Base-by-base conservation (phyloP, 2,888 invertebrate genomes). In the Scaptomyza tumidula region DNA sequence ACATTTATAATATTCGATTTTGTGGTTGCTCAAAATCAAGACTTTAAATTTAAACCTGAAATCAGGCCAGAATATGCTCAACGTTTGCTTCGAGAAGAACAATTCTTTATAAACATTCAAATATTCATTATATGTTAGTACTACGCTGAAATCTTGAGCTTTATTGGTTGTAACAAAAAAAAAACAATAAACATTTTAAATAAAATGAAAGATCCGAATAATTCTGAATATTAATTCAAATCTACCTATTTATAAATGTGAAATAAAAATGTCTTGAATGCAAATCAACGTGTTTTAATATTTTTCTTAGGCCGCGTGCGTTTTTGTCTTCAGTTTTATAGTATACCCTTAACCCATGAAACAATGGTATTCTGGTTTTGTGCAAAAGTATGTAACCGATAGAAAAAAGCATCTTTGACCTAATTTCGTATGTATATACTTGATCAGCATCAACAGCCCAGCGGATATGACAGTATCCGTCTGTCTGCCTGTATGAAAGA, bases 241-340 rank as follows among this genome's bases (percentile, higher is more conserved):
- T 67, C 55, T 64, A 75, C 45, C 65, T 88, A 80, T 88, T 76
- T 85, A 86, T 85, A 75, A 76, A 86, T 85, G 88, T 86, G 80
- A 78, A 85, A 81, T 78, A 88, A 83, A 83, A 57, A 72, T 68
- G 70, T 83, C 62, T 62, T 62, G 52, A 78, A 73, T 63, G 27
- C 39, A 72, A 67, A 43, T 31, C 10, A 4, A 24, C 24, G 24
- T 24, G 24, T 24, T 24, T 24, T 24, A 2, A 24, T 24, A 24
- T 24, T 24, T 24, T 24, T 24, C 24, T 24, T 24, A 24, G 24
- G 3, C 5, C 24, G 24, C 24, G 24, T 24, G 1, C 24, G 24
- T 24, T 24, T 24, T 3, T 24, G 24, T 24, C 3, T 24, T 24
- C 3, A 24, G 24, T 24, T 24, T 24, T 24, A 2, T 24, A 2